These are phyloP conservation scores for Danio choprae DNA, from an alignment of 2,797 vertebrate genomes.

Conservation along the genomic window DNA sequence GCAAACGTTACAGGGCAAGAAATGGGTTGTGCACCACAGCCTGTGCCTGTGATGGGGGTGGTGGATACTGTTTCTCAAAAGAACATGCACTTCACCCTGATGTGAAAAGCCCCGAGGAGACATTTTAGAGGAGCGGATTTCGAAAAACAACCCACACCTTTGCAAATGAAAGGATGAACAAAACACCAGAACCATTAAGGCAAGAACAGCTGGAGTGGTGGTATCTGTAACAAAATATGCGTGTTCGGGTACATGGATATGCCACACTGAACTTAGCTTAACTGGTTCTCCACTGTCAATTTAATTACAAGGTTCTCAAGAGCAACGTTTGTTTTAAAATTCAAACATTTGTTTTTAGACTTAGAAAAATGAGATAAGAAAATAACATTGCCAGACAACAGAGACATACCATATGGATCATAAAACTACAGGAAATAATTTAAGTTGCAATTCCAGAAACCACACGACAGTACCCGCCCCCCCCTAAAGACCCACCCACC, in stretches of 20 bases:
- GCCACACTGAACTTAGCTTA: conserved; percentile 73
- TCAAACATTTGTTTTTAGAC: conserved; percentile 74
- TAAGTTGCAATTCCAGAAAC: conserved; percentile 80
- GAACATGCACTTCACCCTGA: conserved; percentile 89
- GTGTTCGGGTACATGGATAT: conserved; percentile 80
- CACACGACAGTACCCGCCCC: conserved; percentile 70
- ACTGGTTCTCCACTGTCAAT: conserved; percentile 79
- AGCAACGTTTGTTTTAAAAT: conserved; percentile 69
- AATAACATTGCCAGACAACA: conserved; percentile 80
- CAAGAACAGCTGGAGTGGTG: conserved; percentile 98
- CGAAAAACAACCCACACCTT: conserved; percentile 52
- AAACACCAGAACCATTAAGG: conserved; percentile 96
- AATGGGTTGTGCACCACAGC: conserved; percentile 77
- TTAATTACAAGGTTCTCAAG: conserved; percentile 78
- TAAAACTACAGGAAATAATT: conserved; percentile 84
- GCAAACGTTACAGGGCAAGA: conserved; percentile 76
- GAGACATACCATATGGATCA: conserved; percentile 78
- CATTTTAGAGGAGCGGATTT: conserved; percentile 66
- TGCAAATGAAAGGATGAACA: conserved; percentile 71
- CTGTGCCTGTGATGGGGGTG: conserved; percentile 73
- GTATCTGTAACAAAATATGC: conserved; percentile 83
- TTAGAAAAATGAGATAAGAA: conserved; percentile 79
- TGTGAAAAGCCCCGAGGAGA: conserved; percentile 75
- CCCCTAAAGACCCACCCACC: conserved; percentile 59
- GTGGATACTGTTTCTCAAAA: conserved; percentile 78